Base-by-base conservation (phyloP, 92 coral and sea anemone genomes). In the Plumapathes pennacea region DNA sequence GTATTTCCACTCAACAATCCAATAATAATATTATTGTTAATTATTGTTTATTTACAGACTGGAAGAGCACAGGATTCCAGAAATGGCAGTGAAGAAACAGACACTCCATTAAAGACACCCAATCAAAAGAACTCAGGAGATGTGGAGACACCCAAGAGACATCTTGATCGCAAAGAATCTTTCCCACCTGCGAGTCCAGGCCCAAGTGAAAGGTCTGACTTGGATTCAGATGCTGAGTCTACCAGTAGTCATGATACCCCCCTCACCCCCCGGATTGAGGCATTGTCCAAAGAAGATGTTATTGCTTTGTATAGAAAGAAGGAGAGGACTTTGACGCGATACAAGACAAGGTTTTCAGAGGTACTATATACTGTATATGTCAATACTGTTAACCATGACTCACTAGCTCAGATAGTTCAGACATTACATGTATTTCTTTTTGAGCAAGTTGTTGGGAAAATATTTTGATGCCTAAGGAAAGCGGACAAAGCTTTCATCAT, bases 291-390 rank as follows among this genome's bases (percentile, higher is more conserved):
- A 60, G 97, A 91, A 9, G 97, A 91, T 38, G 24, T 91, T n/a
- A 55, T 91, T 28, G 56, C 74, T 15, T 45, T 88, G 72, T 85
- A 72, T 37, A 91, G 64, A 54, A 91, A 91, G 34, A 96, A 91
- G 68, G 97, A 88, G 36, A 76, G 88, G 46, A 85, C 81, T 13
- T 64, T 91, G 50, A 44, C 89, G 5, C 83, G 97, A 20, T 91
- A 91, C 67, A 91, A 91, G 69, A 80, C 89, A 6, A 83, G 96
- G 63, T 91, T 91, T 71, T 86, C 95, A 27, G 95, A 86, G 95
- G 95, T 86, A 27, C 14, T 57, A 24, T n/a, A n/a, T n/a, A n/a
- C n/a, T n/a, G n/a, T n/a, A n/a, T n/a, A n/a, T n/a, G n/a, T n/a
- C n/a, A n/a, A n/a, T n/a, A n/a, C n/a, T n/a, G n/a, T n/a, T n/a